Evolutionary conservation across 2,797 vertebrate species (phyloP).

Genomic region (Tamandua tetradactyla): DNA sequence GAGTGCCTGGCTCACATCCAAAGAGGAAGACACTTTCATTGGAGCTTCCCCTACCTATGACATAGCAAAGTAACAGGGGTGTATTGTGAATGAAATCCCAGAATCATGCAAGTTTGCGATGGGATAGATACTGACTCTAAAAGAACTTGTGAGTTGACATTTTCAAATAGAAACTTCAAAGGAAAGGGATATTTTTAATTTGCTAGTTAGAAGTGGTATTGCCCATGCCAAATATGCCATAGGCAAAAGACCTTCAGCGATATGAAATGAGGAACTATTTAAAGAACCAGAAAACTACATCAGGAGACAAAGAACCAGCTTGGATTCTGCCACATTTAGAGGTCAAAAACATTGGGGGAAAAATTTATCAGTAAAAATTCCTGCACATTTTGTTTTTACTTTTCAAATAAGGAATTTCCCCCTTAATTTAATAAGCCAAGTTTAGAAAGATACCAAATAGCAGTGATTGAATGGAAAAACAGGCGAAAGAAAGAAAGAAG

Average conservation of each 20-base stretch:
- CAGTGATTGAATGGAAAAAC: background rate
- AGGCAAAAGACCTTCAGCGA: background rate
- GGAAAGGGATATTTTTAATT: background rate
- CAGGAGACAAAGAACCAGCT: background rate
- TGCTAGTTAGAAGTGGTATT: background rate
- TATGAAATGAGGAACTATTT: background rate
- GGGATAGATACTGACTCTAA: background rate
- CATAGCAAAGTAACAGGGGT: background rate
- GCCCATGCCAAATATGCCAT: background rate
- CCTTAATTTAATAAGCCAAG: background rate
- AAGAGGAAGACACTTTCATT: background rate
- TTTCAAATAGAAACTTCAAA: background rate
- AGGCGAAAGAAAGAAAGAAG: background rate
- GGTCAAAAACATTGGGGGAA: background rate
- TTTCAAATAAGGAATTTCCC: background rate
- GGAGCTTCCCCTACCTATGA: background rate
- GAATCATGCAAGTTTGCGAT: background rate
- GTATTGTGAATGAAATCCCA: fast-evolving
- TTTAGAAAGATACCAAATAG: background rate
- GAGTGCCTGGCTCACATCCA: background rate
- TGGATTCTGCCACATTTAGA: background rate
- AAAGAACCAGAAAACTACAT: background rate
- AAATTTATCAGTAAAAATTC: background rate
- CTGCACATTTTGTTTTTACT: background rate
- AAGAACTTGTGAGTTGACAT: background rate